These are phyloP conservation scores for Aphelocoma californica DNA, from an alignment of 2,797 vertebrate species.

Conservation along the genomic window DNA sequence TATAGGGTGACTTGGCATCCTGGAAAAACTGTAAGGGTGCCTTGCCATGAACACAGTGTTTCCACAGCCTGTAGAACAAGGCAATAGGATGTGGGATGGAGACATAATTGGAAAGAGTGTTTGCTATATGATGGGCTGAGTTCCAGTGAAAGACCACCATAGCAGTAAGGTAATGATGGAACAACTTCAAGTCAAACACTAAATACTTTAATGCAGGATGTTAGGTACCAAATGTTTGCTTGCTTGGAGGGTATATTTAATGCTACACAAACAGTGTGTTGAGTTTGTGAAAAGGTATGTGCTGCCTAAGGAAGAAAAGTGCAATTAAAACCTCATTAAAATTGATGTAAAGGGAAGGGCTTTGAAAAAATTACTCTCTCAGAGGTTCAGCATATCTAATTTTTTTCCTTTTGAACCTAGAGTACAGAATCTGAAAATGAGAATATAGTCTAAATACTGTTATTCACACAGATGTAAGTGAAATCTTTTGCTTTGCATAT, in stretches of 20 bases:
- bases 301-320: not conserved
- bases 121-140: not conserved
- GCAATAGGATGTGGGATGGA: not conserved
- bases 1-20: not conserved
- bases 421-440: not conserved
- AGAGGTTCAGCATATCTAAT: not conserved
- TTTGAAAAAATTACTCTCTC: not conserved
- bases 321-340: slow-evolving; percentile 1
- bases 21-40: not conserved
- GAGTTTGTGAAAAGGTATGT: not conserved
- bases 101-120: not conserved
- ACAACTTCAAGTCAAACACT: not conserved
- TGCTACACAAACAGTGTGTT: not conserved
- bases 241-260: not conserved
- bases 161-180: not conserved
- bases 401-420: not conserved
- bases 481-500: not conserved
- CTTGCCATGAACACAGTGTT: not conserved
- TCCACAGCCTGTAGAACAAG: not conserved
- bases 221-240: not conserved
- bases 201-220: not conserved
- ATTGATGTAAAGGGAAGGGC: not conserved
- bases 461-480: not conserved
- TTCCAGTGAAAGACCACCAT: not conserved
- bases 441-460: not conserved